Evolutionary conservation across 2,113 vertebrate species (phyloP).

Genomic region (Opisthocomus hoazin): DNA sequence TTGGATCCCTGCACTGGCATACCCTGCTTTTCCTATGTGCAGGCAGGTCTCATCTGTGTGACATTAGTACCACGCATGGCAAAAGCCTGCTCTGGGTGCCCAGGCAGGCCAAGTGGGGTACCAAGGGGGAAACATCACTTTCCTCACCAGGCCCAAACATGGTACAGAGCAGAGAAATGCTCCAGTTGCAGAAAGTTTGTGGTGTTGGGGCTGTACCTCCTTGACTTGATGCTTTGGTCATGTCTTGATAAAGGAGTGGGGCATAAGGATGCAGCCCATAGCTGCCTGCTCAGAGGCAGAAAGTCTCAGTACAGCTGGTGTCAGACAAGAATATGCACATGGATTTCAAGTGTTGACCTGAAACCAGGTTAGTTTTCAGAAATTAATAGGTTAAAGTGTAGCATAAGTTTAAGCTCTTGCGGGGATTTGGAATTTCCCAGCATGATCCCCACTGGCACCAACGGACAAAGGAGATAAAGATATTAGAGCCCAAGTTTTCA

Average conservation of each 20-base stretch:
- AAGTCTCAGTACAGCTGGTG: neutral
- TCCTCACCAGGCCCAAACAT: neutral
- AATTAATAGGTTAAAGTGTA: neutral
- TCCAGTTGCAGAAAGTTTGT: neutral
- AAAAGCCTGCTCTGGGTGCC: neutral
- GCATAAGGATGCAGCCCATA: neutral
- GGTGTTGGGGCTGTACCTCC: neutral
- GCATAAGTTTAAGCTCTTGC: neutral
- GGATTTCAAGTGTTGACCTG: neutral
- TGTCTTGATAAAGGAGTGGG: too few relatives aligned
- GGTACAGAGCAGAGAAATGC: neutral
- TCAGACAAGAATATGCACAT: neutral
- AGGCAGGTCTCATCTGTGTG: neutral
- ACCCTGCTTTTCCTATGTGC: neutral
- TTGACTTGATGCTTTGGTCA: neutral
- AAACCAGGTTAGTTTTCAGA: neutral
- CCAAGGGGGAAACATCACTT: neutral
- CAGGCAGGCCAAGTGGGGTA: neutral
- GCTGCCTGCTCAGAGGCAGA: neutral
- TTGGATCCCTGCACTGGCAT: neutral
- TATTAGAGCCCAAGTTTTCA: constrained; percentile 36
- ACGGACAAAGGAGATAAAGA: constrained; percentile 22
- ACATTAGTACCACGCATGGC: fast-evolving
- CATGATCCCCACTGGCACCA: neutral
- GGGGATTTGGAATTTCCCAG: constrained; percentile 35